A percentile compares a stretch with the other conserved stretches of the same genome.
Conservation (phyloP, 2,888 invertebrate genomes). For the Dasypogon diadema region DNA sequence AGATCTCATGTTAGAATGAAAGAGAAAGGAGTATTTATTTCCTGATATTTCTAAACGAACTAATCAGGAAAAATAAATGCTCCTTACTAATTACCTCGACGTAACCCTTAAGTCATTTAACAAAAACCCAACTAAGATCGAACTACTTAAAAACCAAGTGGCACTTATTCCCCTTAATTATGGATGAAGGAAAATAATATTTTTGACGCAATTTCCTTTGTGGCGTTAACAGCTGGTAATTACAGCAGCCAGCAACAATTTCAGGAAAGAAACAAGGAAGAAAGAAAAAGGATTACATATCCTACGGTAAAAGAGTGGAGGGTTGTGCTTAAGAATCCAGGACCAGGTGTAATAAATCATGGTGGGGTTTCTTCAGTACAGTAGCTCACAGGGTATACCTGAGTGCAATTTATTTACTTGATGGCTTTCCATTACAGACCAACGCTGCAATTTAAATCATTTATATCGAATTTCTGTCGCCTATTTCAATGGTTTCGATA, state of each 20-base stretch:
- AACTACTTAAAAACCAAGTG: too few species aligned
- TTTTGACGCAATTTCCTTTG: neutral
- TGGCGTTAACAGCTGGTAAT: neutral
- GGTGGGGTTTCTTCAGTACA: neutral
- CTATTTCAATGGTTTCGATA: conserved; percentile 35
- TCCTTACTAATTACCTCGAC: too few species aligned
- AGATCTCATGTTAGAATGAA: too few species aligned
- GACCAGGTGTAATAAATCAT: conserved; percentile 20
- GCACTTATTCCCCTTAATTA: neutral
- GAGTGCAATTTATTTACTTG: conserved; percentile 49
- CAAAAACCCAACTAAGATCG: too few species aligned
- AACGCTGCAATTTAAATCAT: conserved; percentile 44
- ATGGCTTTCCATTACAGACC: conserved; percentile 46
- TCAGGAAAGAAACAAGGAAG: neutral
- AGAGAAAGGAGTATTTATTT: too few species aligned
- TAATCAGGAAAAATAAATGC: too few species aligned
- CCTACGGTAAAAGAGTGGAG: neutral
- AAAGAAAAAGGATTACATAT: neutral
- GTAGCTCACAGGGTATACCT: neutral
- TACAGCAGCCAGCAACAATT: neutral
- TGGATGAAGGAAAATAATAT: neutral
- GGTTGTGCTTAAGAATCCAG: neutral
- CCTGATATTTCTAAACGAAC: too few species aligned
- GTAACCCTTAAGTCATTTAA: too few species aligned
- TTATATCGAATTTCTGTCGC: conserved; percentile 43